Conservation (phyloP, 2,113 vertebrate species). For the Centropus bengalensis region DNA sequence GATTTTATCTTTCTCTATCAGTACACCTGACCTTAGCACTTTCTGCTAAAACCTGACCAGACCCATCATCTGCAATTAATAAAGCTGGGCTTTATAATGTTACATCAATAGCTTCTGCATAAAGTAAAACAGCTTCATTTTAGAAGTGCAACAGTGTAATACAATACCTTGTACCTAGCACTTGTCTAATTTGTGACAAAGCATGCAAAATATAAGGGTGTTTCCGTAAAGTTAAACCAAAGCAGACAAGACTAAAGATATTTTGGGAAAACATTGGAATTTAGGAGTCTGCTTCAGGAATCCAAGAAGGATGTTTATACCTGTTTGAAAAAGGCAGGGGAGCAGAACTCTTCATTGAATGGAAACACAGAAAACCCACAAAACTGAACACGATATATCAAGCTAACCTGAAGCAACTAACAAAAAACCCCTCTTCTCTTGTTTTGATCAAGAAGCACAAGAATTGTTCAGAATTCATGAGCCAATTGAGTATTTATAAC, state of each 20-base stretch:
- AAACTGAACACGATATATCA: background rate
- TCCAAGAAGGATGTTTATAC: background rate
- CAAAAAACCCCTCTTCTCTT: background rate
- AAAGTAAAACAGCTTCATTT: constrained; percentile 31
- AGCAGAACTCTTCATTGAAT: background rate
- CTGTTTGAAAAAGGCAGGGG: background rate
- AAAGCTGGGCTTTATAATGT: constrained; percentile 53
- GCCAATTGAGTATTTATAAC: background rate
- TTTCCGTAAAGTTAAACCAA: constrained; percentile 60
- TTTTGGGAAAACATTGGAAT: background rate
- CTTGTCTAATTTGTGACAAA: constrained; percentile 5
- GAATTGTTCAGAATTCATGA: background rate
- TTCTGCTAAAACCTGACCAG: constrained; percentile 32
- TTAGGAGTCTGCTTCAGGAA: background rate
- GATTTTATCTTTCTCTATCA: background rate
- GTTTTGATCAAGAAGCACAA: background rate
- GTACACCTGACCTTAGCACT: constrained; percentile 41
- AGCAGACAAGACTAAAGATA: background rate
- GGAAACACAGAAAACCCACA: background rate
- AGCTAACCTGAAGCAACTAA: background rate
- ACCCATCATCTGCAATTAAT: background rate
- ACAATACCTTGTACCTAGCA: constrained; percentile 54
- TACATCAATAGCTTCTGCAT: constrained; percentile 56
- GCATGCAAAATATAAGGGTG: constrained; percentile 59
- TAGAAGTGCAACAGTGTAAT: constrained; percentile 68